Percentiles rank a stretch among this genome's conserved stretches.
Evolutionary conservation across 2,888 invertebrate species (phyloP).

Genomic region (Lochmaea crataegi): DNA sequence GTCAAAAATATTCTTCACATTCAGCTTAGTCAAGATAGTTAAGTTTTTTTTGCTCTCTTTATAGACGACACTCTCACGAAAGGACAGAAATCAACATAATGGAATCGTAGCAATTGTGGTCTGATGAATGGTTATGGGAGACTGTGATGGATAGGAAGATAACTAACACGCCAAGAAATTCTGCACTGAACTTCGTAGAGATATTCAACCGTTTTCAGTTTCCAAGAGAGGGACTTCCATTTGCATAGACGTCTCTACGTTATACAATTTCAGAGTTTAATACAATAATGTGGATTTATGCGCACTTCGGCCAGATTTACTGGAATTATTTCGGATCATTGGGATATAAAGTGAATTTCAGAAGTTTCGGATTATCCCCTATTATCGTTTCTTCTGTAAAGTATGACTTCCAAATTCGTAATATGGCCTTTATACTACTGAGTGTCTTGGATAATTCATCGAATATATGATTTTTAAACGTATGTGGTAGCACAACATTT

Average conservation of each 20-base stretch:
- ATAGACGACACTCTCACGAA: background rate
- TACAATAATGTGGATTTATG: constrained; percentile 39
- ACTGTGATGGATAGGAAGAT: constrained; percentile 52
- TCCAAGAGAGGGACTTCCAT: constrained; percentile 32
- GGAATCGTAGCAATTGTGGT: constrained; percentile 44
- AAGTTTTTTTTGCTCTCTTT: background rate
- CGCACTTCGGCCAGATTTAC: constrained; percentile 26
- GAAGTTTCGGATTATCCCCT: constrained; percentile 26
- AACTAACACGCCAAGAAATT: constrained; percentile 43
- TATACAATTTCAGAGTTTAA: constrained; percentile 34
- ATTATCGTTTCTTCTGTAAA: constrained; percentile 23
- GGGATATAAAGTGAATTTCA: constrained; percentile 31
- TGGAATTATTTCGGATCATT: constrained; percentile 29
- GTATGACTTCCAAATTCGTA: constrained; percentile 14
- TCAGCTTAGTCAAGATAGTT: background rate
- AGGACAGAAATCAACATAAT: constrained; percentile 32
- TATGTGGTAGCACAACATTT: too few species aligned
- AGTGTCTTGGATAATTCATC: background rate
- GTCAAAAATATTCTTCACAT: background rate
- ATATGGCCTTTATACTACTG: background rate
- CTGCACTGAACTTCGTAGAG: constrained; percentile 36
- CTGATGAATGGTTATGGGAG: constrained; percentile 51
- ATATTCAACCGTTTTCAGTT: constrained; percentile 28
- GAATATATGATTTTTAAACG: background rate
- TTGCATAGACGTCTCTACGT: constrained; percentile 39